Evolutionary conservation across 2,888 invertebrate species (phyloP).

Genomic region (Aporophyla lueneburgensis): DNA sequence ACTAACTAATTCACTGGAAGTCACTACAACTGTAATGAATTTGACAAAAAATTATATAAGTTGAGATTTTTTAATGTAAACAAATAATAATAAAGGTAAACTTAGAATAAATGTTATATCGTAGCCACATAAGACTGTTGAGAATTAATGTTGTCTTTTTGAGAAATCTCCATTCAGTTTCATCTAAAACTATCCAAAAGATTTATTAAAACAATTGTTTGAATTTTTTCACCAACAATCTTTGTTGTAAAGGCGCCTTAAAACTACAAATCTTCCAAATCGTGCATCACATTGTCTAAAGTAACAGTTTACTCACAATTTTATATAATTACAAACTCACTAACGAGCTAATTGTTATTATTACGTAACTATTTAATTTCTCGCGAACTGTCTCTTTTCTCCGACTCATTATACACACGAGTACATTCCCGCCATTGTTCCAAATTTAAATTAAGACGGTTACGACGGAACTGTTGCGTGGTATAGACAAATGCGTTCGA

Average conservation of each 20-base stretch:
- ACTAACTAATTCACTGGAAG: too few relatives aligned
- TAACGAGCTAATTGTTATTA: conserved; percentile 71
- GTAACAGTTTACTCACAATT: conserved; percentile 62
- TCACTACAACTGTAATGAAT: not conserved
- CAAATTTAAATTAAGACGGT: conserved; percentile 63
- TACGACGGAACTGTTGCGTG: conserved; percentile 59
- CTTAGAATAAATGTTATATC: not conserved
- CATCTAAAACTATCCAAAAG: not conserved
- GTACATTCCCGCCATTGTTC: conserved; percentile 75
- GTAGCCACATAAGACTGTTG: not conserved
- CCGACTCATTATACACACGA: conserved; percentile 60
- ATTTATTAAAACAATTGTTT: not conserved
- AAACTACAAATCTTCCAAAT: conserved; percentile 37
- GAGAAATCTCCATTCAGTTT: not conserved
- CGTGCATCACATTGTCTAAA: conserved; percentile 45
- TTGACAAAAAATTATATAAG: too few relatives aligned
- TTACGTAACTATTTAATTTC: conserved; percentile 78
- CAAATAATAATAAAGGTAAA: too few relatives aligned
- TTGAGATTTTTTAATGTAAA: too few relatives aligned
- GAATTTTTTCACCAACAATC: not conserved
- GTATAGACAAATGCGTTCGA: conserved; percentile 58
- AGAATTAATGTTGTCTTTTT: not conserved
- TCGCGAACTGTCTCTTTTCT: conserved; percentile 78
- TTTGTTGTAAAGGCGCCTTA: conserved; percentile 12
- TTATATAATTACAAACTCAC: conserved; percentile 64